phyloP scores from a whole-genome alignment of 2,797 vertebrate species.

The Falco cherrug region DNA sequence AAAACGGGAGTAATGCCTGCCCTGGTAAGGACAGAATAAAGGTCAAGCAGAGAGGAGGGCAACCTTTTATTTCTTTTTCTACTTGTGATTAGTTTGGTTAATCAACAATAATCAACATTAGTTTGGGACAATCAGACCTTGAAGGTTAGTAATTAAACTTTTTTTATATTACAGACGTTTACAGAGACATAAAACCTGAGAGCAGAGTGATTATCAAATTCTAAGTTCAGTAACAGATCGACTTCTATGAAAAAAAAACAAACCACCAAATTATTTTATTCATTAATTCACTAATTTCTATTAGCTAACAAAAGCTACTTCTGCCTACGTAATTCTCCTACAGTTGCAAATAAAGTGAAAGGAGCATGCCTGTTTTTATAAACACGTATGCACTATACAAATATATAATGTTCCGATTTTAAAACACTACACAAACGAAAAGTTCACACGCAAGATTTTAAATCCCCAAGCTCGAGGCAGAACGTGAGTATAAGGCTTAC shows the following conservation, averaged over 20 bases:
- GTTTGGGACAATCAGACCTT: background rate
- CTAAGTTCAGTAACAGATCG: background rate
- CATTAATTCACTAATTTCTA: background rate
- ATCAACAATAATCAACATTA: background rate
- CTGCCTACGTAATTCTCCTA: background rate
- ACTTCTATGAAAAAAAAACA: background rate
- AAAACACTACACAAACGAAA: background rate
- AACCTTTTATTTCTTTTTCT: constrained; percentile 2
- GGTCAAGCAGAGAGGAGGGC: background rate
- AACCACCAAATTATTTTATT: background rate
- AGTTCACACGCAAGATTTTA: background rate
- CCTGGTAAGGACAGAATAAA: constrained; percentile 3
- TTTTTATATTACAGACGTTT: background rate
- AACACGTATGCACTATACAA: background rate
- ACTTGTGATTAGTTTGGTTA: constrained; percentile 19
- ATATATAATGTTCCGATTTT: background rate
- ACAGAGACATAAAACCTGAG: background rate
- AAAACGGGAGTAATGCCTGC: background rate
- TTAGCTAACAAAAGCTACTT: background rate
- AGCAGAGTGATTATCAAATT: background rate
- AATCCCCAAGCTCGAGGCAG: background rate
- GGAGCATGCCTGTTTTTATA: background rate
- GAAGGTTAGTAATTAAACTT: background rate
- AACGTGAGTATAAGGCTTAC: constrained; percentile 77
- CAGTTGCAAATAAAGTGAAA: background rate